These are phyloP conservation scores for Rhaphigaster nebulosa DNA, from an alignment of 2,888 invertebrate genomes.

Conservation along the genomic window DNA sequence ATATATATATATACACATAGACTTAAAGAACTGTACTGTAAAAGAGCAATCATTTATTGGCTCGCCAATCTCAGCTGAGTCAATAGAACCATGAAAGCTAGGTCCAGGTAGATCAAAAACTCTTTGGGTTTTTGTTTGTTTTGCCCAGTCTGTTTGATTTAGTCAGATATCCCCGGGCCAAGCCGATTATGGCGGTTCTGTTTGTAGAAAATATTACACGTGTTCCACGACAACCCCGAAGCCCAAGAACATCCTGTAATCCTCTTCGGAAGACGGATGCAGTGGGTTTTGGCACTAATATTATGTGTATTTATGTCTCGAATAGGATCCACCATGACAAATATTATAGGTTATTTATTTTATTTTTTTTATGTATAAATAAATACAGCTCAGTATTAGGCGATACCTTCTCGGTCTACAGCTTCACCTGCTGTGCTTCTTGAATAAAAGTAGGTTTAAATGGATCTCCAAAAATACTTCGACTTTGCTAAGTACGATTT, in stretches of 20 bases:
- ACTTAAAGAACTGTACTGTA: too few relatives aligned
- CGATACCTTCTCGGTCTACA: too few relatives aligned
- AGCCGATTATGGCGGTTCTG: slow-evolving; percentile 18
- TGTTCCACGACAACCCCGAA: background rate
- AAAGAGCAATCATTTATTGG: background rate
- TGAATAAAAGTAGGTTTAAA: too few relatives aligned
- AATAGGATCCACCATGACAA: background rate
- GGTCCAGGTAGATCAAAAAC: background rate
- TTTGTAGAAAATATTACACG: background rate
- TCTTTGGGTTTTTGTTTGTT: background rate
- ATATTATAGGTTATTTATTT: background rate
- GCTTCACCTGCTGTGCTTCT: too few relatives aligned
- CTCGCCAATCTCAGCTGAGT: background rate
- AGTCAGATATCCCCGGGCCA: background rate
- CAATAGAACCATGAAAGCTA: background rate
- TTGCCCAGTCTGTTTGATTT: background rate
- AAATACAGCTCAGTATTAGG: background rate
- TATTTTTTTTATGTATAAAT: background rate
- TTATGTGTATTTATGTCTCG: background rate
- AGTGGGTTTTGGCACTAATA: background rate
- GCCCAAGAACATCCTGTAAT: background rate
- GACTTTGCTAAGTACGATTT: too few relatives aligned
- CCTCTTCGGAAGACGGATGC: background rate
- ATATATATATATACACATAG: background rate
- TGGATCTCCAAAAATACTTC: too few relatives aligned